Percentiles rank a stretch among this genome's conserved stretches.
These are phyloP conservation scores for Leucoraja erinaceus DNA, from an alignment of 2,113 vertebrate genomes.

Conservation along the genomic window DNA sequence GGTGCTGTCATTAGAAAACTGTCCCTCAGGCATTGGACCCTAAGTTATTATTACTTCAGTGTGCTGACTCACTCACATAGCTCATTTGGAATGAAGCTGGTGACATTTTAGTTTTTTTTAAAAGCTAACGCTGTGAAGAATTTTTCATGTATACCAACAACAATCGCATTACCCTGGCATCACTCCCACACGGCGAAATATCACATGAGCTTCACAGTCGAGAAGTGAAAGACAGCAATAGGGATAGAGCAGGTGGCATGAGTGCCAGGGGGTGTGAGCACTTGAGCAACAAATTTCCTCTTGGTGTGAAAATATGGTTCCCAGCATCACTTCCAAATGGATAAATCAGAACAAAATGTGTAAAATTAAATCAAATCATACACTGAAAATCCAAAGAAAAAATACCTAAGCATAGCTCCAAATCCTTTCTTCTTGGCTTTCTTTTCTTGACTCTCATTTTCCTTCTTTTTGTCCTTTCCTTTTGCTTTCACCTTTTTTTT, in stretches of 20 bases:
- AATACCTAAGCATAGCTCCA: conserved; percentile 79
- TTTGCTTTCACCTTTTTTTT: conserved; percentile 79
- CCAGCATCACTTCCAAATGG: too few species aligned
- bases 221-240: not conserved
- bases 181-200: not conserved
- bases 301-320: not conserved
- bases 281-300: not conserved
- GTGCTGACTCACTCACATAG: not conserved
- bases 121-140: not conserved
- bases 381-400: not conserved
- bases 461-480: conserved; percentile 77
- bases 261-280: too few species aligned
- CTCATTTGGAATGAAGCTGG: not conserved
- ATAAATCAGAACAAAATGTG: not conserved
- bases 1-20: not conserved
- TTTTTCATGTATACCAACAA: not conserved
- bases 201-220: not conserved
- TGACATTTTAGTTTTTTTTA: not conserved
- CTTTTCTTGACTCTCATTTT: conserved; percentile 72
- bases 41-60: conserved; percentile 28
- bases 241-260: not conserved
- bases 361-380: not conserved
- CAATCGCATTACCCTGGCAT: not conserved
- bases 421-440: conserved; percentile 85
- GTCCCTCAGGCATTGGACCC: not conserved